phyloP scores from a whole-genome alignment of 2,113 vertebrate species.

The Passer domesticus region DNA sequence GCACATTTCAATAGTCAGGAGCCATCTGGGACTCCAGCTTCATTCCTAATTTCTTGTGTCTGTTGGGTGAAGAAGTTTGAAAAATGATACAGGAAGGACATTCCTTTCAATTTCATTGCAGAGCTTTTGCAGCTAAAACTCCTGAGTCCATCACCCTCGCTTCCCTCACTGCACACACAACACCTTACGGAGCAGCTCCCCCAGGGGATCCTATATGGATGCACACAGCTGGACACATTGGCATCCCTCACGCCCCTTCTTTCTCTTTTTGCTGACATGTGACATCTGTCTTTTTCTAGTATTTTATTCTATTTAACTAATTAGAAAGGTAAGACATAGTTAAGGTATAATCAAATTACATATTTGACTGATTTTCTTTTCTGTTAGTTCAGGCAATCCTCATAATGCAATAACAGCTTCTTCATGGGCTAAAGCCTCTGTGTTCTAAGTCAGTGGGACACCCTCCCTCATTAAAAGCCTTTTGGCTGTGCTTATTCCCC shows the following conservation, averaged over 20 bases:
- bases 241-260: background rate
- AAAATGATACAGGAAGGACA: background rate
- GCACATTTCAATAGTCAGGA: background rate
- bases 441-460: background rate
- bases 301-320: background rate
- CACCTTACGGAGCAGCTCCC: background rate
- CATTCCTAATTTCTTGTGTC: accelerated
- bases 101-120: background rate
- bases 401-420: background rate
- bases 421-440: background rate
- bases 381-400: background rate
- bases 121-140: background rate
- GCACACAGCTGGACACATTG: accelerated
- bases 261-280: background rate
- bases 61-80: background rate
- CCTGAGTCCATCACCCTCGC: accelerated
- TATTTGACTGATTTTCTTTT: background rate
- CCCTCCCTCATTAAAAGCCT: background rate
- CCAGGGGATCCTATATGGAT: background rate
- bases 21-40: background rate
- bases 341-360: background rate
- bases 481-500: background rate
- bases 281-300: background rate
- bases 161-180: background rate
- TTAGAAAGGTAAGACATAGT: background rate